Evolutionary conservation across 1,140 invertebrate species (phyloP).

Genomic region (Bradynema listronoti): DNA sequence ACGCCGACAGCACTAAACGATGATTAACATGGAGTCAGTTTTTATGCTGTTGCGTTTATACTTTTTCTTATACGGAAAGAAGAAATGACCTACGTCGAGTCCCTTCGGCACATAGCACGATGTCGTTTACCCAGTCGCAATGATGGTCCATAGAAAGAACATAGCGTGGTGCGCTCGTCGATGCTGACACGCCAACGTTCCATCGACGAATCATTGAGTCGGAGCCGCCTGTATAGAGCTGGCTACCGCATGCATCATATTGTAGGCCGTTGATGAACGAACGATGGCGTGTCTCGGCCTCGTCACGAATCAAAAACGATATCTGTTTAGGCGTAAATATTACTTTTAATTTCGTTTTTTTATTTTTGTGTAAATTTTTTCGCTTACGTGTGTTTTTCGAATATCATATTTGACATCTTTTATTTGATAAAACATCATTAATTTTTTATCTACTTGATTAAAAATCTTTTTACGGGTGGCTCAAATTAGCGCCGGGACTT

Average conservation of each 20-base stretch:
- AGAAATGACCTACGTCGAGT: slow-evolving; percentile 70
- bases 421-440: too few species aligned
- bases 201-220: slow-evolving; percentile 97
- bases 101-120: slow-evolving; percentile 89
- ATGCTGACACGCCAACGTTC: slow-evolving; percentile 63
- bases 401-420: too few species aligned
- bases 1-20: slow-evolving; percentile 86
- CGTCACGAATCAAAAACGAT: slow-evolving; percentile 94
- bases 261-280: slow-evolving; percentile 92
- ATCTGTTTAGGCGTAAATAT: too few species aligned
- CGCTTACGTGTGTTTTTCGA: too few species aligned
- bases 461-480: too few species aligned
- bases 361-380: too few species aligned
- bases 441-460: too few species aligned
- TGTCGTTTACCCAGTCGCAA: slow-evolving; percentile 99
- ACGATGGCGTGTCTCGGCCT: slow-evolving; percentile 77
- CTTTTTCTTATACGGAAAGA: not conserved
- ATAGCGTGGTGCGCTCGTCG: slow-evolving; percentile 9
- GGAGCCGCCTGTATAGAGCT: slow-evolving; percentile 90
- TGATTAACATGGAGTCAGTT: slow-evolving; percentile 17
- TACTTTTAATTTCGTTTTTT: too few species aligned
- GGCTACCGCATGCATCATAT: slow-evolving; percentile 75
- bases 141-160: slow-evolving; percentile 80
- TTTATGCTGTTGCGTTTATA: not conserved
- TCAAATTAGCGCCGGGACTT: too few species aligned